A percentile compares a stretch with the other conserved stretches of the same genome.
phyloP scores from a whole-genome alignment of 2,797 vertebrate species.

The Erethizon dorsatum region DNA sequence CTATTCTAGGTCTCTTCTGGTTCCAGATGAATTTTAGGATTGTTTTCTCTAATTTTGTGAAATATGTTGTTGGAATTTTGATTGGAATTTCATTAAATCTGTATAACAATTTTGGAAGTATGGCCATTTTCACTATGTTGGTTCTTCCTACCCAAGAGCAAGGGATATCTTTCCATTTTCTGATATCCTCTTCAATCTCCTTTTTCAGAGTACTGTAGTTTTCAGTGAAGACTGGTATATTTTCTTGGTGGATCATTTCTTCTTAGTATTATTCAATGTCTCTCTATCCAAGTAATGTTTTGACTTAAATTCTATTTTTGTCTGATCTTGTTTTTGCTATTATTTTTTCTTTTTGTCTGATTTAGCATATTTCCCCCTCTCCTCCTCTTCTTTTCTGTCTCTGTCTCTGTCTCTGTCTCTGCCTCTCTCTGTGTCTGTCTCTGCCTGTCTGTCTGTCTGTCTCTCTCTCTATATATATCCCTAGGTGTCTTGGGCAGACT shows the following conservation, averaged over 20 bases:
- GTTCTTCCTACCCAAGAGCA: too few relatives aligned
- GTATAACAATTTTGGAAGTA: too few relatives aligned
- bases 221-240: neutral
- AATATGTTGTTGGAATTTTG: too few relatives aligned
- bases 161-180: too few relatives aligned
- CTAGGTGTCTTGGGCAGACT: neutral
- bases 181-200: too few relatives aligned
- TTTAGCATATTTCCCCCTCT: neutral
- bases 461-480: neutral
- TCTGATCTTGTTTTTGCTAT: slow-evolving; percentile 28
- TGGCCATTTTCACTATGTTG: too few relatives aligned
- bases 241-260: slow-evolving; percentile 1
- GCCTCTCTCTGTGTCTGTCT: neutral
- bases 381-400: neutral
- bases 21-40: too few relatives aligned
- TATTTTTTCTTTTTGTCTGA: neutral
- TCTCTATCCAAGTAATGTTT: slow-evolving; percentile 25
- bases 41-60: too few relatives aligned
- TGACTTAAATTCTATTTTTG: slow-evolving; percentile 25
- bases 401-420: neutral
- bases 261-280: neutral
- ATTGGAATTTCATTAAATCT: too few relatives aligned
- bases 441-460: neutral
- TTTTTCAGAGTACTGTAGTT: too few relatives aligned
- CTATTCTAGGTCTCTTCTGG: too few relatives aligned